phyloP scores from a whole-genome alignment of 1,140 invertebrate genomes.

The Pristionchus pacificus region DNA sequence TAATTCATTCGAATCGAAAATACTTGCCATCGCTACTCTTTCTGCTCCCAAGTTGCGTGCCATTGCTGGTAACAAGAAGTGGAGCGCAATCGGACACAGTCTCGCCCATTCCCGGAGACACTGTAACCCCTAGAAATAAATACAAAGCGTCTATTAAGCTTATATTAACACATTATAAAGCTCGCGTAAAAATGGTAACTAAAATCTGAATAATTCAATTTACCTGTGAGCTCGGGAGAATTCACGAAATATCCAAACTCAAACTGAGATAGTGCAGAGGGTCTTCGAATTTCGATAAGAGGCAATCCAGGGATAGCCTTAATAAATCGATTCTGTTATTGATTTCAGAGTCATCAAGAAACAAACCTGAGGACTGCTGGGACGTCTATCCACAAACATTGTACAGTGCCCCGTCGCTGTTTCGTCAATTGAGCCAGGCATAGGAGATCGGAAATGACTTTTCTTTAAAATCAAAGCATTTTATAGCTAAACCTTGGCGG shows the following conservation, averaged over 20 bases:
- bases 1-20: not conserved
- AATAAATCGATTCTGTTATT: not conserved
- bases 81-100: constrained; percentile 57
- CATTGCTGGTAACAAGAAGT: constrained; percentile 40
- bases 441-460: constrained; percentile 24
- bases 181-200: too few species aligned
- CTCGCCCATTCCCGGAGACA: constrained; percentile 13
- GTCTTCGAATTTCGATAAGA: constrained; percentile 53
- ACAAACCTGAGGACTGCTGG: constrained; percentile 48
- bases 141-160: not conserved
- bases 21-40: constrained; percentile 54
- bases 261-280: constrained; percentile 56
- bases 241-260: constrained; percentile 57
- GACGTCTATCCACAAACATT: constrained; percentile 36
- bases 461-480: not conserved
- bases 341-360: not conserved
- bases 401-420: constrained; percentile 16
- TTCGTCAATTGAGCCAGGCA: constrained; percentile 27
- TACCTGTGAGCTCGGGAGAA: constrained; percentile 50
- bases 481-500: constrained; percentile 41
- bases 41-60: constrained; percentile 43
- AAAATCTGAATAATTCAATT: too few species aligned
- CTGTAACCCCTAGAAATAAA: not conserved
- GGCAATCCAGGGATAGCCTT: constrained; percentile 53
- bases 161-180: too few species aligned